A percentile compares a stretch with the other conserved stretches of the same genome.
phyloP scores from a whole-genome alignment of 1,140 invertebrate genomes.

The Pseudomyrmex cubaensis region DNA sequence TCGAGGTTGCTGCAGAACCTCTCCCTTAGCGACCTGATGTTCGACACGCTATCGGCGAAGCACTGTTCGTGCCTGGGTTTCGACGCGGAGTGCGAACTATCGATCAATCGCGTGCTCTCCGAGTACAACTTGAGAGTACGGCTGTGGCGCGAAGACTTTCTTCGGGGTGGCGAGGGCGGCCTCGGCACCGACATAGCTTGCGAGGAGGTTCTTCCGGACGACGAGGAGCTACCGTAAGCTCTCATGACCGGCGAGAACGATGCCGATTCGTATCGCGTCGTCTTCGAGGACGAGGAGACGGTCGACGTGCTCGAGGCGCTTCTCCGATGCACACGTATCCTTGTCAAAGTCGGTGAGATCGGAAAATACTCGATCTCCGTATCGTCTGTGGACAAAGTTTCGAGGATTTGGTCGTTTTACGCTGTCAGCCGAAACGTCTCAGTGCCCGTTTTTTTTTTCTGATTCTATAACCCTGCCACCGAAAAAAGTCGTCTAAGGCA shows the following conservation, averaged over 20 bases:
- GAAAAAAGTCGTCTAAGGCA: slow-evolving; percentile 46
- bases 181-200: slow-evolving; percentile 62
- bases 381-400: slow-evolving; percentile 88
- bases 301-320: slow-evolving; percentile 79
- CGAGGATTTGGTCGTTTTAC: slow-evolving; percentile 32
- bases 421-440: background rate
- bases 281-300: slow-evolving; percentile 64
- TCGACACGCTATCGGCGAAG: slow-evolving; percentile 84
- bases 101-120: slow-evolving; percentile 46
- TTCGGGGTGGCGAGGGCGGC: slow-evolving; percentile 89
- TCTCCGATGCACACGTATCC: slow-evolving; percentile 91
- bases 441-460: slow-evolving; percentile 5
- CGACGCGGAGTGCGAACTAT: slow-evolving; percentile 66
- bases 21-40: slow-evolving; percentile 86
- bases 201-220: slow-evolving; percentile 38
- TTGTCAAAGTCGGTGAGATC: slow-evolving; percentile 91
- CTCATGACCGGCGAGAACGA: slow-evolving; percentile 29
- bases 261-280: background rate
- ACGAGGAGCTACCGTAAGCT: background rate
- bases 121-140: slow-evolving; percentile 89
- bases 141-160: slow-evolving; percentile 91
- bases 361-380: slow-evolving; percentile 92
- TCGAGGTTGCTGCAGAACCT: slow-evolving; percentile 87
- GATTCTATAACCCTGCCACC: slow-evolving; percentile 75
- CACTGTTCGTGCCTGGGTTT: slow-evolving; percentile 86